phyloP scores from a whole-genome alignment of 2,797 vertebrate species.

The Gymnopithys bicolor region DNA sequence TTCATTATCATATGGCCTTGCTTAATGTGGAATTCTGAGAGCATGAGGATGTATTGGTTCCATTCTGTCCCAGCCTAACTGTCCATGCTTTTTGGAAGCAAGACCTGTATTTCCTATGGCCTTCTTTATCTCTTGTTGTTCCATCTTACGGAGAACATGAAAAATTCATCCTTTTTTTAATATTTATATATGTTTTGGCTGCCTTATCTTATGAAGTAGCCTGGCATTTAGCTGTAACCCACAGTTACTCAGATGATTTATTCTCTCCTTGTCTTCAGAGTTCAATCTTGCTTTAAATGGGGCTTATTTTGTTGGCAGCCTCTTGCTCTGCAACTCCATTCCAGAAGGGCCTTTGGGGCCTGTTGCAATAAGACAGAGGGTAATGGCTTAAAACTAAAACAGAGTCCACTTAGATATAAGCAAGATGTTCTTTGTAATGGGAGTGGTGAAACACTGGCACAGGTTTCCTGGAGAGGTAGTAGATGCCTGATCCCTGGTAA shows the following conservation, averaged over 20 bases:
- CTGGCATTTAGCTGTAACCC: not conserved
- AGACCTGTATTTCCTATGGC: not conserved
- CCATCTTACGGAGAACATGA: not conserved
- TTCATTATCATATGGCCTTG: not conserved
- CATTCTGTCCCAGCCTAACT: not conserved
- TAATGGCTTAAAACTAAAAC: not conserved
- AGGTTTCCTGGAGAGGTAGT: not conserved
- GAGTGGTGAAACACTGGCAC: not conserved
- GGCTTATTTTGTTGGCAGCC: not conserved
- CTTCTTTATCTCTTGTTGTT: slow-evolving; percentile 11
- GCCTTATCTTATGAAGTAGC: not conserved
- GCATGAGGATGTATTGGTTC: not conserved
- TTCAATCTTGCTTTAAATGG: slow-evolving; percentile 34
- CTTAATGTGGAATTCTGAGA: fast-evolving
- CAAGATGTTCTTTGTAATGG: not conserved
- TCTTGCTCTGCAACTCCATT: not conserved
- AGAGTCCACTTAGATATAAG: not conserved
- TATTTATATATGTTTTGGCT: not conserved
- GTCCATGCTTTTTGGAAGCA: not conserved
- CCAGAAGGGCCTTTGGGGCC: not conserved
- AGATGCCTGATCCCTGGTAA: not conserved
- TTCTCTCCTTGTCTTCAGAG: slow-evolving; percentile 12
- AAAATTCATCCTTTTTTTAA: not conserved
- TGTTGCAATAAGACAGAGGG: not conserved
- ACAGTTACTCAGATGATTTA: not conserved